Base-by-base conservation (phyloP, 2,797 vertebrate species). In the Aldrovandia affinis region DNA sequence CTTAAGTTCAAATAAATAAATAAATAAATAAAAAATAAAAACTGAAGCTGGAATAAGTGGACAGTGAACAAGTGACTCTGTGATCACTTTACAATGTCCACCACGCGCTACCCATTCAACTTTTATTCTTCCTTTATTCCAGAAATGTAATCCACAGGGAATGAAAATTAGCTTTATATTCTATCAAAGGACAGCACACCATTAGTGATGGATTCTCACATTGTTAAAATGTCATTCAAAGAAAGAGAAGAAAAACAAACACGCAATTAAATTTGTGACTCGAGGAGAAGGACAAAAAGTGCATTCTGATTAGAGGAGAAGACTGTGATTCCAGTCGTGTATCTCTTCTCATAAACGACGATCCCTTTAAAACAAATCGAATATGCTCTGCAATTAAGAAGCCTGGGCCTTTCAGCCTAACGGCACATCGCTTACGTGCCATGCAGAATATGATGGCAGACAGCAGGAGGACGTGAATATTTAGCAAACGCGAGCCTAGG, bases 391-490 rank as follows among this genome's bases (percentile, higher is more conserved):
- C 70, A 47, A 75, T 22, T 70, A 85, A 68, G 39, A 84, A 78
- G 54, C 22, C 83, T 9, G 68, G 39, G 18, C 36, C 22, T 75
- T 75, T n/a, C 70, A 3, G 12, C 79, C 50, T 75, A 83, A 25
- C 77, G 18, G 39, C n/a, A 12, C 55, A 44, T 75, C 36, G 18
- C 8, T 25, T 59, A 44, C 22, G 4, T 61, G 22, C n/a, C 20
- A 50, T 78, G 52, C 47, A 59, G 70, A 83, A 81, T 81, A 87
- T 44, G 70, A 75, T 33, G 3, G 70, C 25, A 15, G 44, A 81
- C 12, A 87, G 90, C 92, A 92, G 91, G 89, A 91, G 93, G 90
- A 87, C 85, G 82, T 92, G 89, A 92, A 94, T 92, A 93, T 92
- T 94, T 90, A 91, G 86, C 86, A 92, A 91, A 92, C 86, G 87